These are phyloP conservation scores for Drosophila gaucha DNA, from an alignment of 2,888 invertebrate species.

Conservation along the genomic window DNA sequence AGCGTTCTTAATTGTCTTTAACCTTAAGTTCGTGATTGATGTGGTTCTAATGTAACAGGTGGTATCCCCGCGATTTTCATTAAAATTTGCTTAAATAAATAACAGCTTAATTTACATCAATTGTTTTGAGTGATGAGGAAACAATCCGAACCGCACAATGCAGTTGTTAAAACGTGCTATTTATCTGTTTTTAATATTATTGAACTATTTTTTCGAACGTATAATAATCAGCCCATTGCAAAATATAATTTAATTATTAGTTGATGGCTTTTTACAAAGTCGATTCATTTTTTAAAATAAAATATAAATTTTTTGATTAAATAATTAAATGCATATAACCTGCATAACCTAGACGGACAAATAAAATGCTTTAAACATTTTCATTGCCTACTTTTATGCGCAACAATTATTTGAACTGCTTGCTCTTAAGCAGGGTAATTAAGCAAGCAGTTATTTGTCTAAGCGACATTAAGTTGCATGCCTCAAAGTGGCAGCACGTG, in stretches of 20 bases:
- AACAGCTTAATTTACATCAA: not conserved
- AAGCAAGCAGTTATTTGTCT: not conserved
- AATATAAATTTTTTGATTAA: too few species aligned
- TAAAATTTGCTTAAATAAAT: too few species aligned
- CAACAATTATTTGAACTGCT: not conserved
- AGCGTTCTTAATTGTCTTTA: too few species aligned
- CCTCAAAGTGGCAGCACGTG: not conserved
- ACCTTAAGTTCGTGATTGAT: too few species aligned
- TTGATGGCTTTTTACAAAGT: too few species aligned
- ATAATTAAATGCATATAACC: not conserved
- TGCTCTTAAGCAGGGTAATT: not conserved
- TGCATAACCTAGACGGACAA: not conserved
- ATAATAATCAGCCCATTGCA: not conserved
- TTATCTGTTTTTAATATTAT: not conserved
- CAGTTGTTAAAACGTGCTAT: not conserved
- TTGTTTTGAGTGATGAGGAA: not conserved
- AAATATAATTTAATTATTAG: not conserved
- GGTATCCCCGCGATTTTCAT: too few species aligned
- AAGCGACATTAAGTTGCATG: not conserved
- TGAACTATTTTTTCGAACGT: not conserved
- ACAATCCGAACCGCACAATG: not conserved
- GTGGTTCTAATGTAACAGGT: too few species aligned
- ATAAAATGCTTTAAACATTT: not conserved
- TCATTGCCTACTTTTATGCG: slow-evolving; percentile 19
- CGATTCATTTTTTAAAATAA: too few species aligned